Evolutionary conservation across 2,888 invertebrate genomes (phyloP).

Genomic region (Aethes cnicana): DNA sequence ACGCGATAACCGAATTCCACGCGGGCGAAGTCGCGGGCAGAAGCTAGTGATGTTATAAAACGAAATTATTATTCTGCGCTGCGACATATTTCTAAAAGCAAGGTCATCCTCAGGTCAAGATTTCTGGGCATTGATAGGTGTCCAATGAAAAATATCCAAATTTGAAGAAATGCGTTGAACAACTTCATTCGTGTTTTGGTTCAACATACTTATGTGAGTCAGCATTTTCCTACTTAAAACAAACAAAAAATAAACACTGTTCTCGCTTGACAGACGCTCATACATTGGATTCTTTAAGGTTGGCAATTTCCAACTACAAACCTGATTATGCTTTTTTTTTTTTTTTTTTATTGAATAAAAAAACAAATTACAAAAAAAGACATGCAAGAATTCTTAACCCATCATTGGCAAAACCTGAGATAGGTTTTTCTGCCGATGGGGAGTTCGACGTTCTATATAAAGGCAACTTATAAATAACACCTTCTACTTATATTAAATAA

Average conservation of each 20-base stretch:
- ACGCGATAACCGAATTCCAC: too few species aligned
- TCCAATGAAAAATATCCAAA: slow-evolving; percentile 41
- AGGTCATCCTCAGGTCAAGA: slow-evolving; percentile 37
- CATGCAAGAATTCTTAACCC: too few species aligned
- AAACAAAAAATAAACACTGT: slow-evolving; percentile 40
- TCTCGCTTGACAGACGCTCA: slow-evolving; percentile 38
- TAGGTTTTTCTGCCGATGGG: too few species aligned
- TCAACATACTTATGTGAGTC: slow-evolving; percentile 39
- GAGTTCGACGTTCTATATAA: too few species aligned
- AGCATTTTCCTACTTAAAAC: slow-evolving; percentile 39
- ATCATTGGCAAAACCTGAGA: too few species aligned
- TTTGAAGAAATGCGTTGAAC: slow-evolving; percentile 40
- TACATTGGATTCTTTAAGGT: slow-evolving; percentile 37
- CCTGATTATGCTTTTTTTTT: slow-evolving; percentile 39
- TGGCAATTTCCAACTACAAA: slow-evolving; percentile 39
- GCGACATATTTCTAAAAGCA: slow-evolving; percentile 38
- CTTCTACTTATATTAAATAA: too few species aligned
- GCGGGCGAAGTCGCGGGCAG: too few species aligned
- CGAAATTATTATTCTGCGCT: slow-evolving; percentile 34
- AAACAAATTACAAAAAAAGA: too few species aligned
- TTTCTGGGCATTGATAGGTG: slow-evolving; percentile 41
- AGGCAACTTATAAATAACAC: too few species aligned
- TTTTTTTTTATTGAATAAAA: too few species aligned
- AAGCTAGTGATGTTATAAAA: slow-evolving; percentile 22
- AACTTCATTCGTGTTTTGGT: slow-evolving; percentile 39